Conservation (phyloP, 2,888 invertebrate species). For the Anticlea derivata region DNA sequence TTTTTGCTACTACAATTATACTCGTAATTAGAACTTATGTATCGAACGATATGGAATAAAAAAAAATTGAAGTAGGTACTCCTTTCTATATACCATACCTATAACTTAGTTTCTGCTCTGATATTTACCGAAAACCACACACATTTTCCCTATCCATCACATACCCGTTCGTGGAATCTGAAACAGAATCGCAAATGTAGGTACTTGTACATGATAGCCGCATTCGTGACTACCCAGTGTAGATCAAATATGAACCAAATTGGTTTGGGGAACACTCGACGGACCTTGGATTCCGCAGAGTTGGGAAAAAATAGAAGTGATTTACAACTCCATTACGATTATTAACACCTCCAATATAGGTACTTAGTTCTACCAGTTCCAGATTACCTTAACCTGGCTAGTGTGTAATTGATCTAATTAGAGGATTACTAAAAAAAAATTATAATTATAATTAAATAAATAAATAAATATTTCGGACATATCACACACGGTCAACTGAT, state of each 20-base stretch:
- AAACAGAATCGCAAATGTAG: constrained; percentile 64
- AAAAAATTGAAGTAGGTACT: neutral
- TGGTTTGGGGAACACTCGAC: constrained; percentile 46
- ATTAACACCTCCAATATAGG: too few relatives aligned
- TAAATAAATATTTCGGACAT: too few relatives aligned
- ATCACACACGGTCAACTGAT: too few relatives aligned
- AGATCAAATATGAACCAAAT: constrained; percentile 62
- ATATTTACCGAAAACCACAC: constrained; percentile 41
- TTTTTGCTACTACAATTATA: too few relatives aligned
- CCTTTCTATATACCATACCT: neutral
- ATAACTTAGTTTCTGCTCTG: constrained; percentile 8
- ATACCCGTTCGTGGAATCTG: constrained; percentile 39
- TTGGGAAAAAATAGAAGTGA: constrained; percentile 7
- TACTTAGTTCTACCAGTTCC: too few relatives aligned
- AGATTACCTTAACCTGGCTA: too few relatives aligned
- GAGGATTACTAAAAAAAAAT: too few relatives aligned
- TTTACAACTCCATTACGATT: neutral
- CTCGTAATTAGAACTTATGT: too few relatives aligned
- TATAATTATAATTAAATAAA: too few relatives aligned
- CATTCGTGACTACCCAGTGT: constrained; percentile 55
- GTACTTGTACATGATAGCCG: constrained; percentile 45
- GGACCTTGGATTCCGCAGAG: constrained; percentile 28
- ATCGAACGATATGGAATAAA: too few relatives aligned
- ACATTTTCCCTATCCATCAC: constrained; percentile 43
- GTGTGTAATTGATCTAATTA: too few relatives aligned